Percentiles rank a stretch among this genome's conserved stretches.
These are phyloP conservation scores for Dasyprocta punctata DNA, from an alignment of 2,113 vertebrate species.

Conservation along the genomic window DNA sequence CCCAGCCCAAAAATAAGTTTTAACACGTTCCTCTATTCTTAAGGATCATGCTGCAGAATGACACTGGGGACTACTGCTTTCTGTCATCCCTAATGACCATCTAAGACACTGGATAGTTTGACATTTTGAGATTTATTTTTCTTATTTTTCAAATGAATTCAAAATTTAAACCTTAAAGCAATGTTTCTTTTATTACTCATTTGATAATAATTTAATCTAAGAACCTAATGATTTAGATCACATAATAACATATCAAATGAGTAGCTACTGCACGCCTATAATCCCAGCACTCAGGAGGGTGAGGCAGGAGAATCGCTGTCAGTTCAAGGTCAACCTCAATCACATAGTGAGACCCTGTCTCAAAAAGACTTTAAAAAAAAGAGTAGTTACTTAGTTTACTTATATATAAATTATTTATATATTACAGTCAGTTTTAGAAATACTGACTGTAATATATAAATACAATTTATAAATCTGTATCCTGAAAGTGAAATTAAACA, in stretches of 20 bases:
- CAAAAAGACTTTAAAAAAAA: neutral
- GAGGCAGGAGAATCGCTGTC: too few relatives aligned
- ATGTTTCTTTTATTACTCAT: neutral
- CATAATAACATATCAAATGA: constrained; percentile 29
- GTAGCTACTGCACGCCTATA: neutral
- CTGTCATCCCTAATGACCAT: neutral
- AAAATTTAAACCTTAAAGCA: constrained; percentile 56
- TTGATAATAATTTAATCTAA: neutral
- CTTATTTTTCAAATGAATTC: constrained; percentile 49
- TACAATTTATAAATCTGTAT: constrained; percentile 46
- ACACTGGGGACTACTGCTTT: neutral
- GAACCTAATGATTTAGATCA: constrained; percentile 48
- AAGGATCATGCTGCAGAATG: too few relatives aligned
- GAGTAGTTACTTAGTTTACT: neutral
- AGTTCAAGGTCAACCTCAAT: too few relatives aligned
- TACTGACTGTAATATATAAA: constrained; percentile 36
- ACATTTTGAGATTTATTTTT: constrained; percentile 43
- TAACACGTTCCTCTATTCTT: too few relatives aligned
- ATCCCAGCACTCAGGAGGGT: too few relatives aligned
- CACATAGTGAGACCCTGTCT: too few relatives aligned
- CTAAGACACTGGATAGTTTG: constrained; percentile 16
- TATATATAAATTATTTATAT: too few relatives aligned
- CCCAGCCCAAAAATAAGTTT: too few relatives aligned
- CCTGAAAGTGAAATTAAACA: constrained; percentile 58
- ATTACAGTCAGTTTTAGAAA: constrained; percentile 17